These are phyloP conservation scores for Mormyrus proboscirostris DNA, from an alignment of 2,797 vertebrate species.

Conservation along the genomic window DNA sequence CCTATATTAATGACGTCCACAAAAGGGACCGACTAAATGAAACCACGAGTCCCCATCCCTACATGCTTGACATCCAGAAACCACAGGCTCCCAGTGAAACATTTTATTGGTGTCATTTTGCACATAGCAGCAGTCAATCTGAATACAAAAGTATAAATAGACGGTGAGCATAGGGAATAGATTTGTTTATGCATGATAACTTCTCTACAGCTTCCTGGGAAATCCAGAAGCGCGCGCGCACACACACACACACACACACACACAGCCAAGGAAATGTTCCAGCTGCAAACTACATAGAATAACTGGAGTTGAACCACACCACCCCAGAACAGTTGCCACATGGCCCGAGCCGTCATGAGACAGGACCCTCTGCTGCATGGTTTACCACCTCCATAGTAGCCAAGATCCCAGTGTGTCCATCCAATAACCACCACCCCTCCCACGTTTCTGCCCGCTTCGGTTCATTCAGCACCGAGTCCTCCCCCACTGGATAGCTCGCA, in stretches of 20 bases:
- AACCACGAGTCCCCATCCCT: neutral
- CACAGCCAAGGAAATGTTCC: neutral
- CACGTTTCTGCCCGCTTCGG: neutral
- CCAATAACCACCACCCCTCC: neutral
- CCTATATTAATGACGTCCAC: neutral
- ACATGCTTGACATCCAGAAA: neutral
- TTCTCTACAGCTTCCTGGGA: slow-evolving; percentile 35
- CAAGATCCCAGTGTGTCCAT: neutral
- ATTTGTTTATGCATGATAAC: neutral
- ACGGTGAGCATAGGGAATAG: neutral
- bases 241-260: neutral
- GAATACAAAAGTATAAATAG: slow-evolving; percentile 37
- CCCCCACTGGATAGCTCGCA: slow-evolving; percentile 51
- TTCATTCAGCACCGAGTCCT: slow-evolving; percentile 21
- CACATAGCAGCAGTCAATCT: slow-evolving; percentile 1
- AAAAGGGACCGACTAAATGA: neutral
- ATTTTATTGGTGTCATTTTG: slow-evolving; percentile 42
- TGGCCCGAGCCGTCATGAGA: neutral
- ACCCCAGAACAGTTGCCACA: neutral
- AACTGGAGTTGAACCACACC: neutral
- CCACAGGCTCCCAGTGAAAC: slow-evolving; percentile 1
- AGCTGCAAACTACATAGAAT: neutral
- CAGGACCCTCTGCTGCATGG: neutral
- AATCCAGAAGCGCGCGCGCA: slow-evolving; percentile 25
- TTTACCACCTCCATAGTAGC: neutral